These are phyloP conservation scores for Ploceus nigricollis DNA, from an alignment of 2,113 vertebrate genomes.

Conservation along the genomic window DNA sequence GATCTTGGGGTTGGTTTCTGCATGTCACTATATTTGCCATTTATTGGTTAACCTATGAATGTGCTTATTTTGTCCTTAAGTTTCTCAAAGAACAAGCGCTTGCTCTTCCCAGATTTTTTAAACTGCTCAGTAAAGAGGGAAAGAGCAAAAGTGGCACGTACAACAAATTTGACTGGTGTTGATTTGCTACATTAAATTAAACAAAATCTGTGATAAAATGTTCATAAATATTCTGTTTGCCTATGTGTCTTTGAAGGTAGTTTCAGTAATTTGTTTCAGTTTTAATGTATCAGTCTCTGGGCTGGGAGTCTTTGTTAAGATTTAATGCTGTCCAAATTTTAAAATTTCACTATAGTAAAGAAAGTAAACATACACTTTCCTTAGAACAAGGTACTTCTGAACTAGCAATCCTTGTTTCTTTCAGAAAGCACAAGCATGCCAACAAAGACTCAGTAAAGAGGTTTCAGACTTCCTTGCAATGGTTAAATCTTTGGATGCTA, in stretches of 20 bases:
- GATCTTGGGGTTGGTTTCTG: background rate
- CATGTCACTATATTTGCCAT: background rate
- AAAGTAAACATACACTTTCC: background rate
- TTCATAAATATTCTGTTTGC: background rate
- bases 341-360: background rate
- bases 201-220: background rate
- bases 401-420: constrained; percentile 5
- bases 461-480: constrained; percentile 81
- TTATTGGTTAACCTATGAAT: background rate
- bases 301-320: background rate
- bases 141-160: background rate
- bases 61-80: background rate
- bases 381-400: background rate
- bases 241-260: background rate
- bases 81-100: background rate
- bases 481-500: constrained; percentile 75
- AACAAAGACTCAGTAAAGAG: constrained; percentile 83
- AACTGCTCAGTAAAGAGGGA: background rate
- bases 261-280: background rate
- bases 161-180: background rate
- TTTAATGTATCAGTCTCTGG: background rate
- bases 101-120: background rate
- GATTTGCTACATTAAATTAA: background rate
- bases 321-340: background rate
- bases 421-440: constrained; percentile 85